Conservation (phyloP, 53 echinoderm and acorn worm species). For the Patiria pectinifera region DNA sequence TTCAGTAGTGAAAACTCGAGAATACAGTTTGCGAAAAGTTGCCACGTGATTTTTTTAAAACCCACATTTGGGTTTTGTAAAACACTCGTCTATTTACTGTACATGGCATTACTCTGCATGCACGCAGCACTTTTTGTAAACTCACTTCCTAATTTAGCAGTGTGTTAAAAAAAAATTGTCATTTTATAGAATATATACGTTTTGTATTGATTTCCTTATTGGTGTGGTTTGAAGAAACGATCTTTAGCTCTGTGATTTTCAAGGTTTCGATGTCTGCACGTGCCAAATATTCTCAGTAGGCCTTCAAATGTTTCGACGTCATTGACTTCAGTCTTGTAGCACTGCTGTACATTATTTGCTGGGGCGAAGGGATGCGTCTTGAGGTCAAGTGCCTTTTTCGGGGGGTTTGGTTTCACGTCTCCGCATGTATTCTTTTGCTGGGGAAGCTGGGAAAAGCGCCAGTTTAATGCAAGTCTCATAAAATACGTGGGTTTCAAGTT, state of each 20-base stretch:
- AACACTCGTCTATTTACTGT: too few relatives aligned
- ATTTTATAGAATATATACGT: background rate
- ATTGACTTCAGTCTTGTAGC: background rate
- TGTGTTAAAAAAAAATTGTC: background rate
- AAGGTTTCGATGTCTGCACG: background rate
- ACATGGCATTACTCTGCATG: too few relatives aligned
- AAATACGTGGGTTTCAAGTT: background rate
- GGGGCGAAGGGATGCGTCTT: background rate
- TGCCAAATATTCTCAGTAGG: background rate
- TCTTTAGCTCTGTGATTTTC: background rate
- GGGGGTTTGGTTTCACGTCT: conserved; percentile 2
- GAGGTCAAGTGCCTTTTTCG: conserved; percentile 12
- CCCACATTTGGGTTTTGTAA: too few relatives aligned
- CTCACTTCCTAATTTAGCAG: background rate
- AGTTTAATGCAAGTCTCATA: background rate
- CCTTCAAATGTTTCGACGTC: background rate
- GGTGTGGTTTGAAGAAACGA: background rate
- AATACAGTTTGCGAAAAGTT: too few relatives aligned
- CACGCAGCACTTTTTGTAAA: background rate
- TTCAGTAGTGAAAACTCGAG: too few relatives aligned
- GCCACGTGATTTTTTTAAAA: too few relatives aligned
- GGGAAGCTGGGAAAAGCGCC: background rate
- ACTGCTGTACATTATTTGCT: conserved; percentile 30
- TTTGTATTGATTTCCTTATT: background rate
- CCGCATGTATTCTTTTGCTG: background rate